Base-by-base conservation (phyloP, 1,140 invertebrate species). In the Parapsyche elsis region DNA sequence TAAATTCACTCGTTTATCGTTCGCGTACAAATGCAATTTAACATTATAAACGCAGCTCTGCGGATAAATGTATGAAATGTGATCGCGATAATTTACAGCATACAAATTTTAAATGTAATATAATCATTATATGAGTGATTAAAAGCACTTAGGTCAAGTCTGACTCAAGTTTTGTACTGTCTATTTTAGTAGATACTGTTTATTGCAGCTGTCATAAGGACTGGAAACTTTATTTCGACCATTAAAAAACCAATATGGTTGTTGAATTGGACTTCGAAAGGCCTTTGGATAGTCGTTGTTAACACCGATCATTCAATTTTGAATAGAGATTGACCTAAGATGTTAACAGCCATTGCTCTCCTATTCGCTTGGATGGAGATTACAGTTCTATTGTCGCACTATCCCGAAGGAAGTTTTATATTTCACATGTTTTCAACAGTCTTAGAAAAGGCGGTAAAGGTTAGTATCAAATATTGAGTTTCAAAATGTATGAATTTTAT, bases 341-440 rank as follows among this genome's bases (percentile, higher is more conserved):
- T 91, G 76, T 82, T 91, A 1, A 87, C 90, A 0, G 88, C 91
- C 0, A 80, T 88, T n/a, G 87, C 89, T 9, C 78, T 91, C 24
- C 86, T 91, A 12, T 80, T 90, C 4, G 86, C 89, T 1, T 91
- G 90, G 90, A 83, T 89, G 46, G 89, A 91, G 83, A 85, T 90
- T 24, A 90, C 90, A 87, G 87, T 90, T 46, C 82, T 91, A 4
- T 80, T 91, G 12, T 91, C 90, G 0, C 85, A 89, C 79, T 90
- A 90, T 79, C 90, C 89, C n/a, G 87, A 88, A 81, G 90, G 86
- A 84, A 89, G 89, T 4, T 90, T 88, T 64, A 89, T 89, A 78
- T 88, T 89, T 4, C 86, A 90, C 0, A 90, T 90, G 90, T 90
- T 90, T 85, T 87, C 86, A 26, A 88, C 88, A 80, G 89, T 90